Percentiles rank a stretch among this genome's conserved stretches.
phyloP scores from a whole-genome alignment of 2,797 vertebrate genomes.

The Siniperca scherzeri region DNA sequence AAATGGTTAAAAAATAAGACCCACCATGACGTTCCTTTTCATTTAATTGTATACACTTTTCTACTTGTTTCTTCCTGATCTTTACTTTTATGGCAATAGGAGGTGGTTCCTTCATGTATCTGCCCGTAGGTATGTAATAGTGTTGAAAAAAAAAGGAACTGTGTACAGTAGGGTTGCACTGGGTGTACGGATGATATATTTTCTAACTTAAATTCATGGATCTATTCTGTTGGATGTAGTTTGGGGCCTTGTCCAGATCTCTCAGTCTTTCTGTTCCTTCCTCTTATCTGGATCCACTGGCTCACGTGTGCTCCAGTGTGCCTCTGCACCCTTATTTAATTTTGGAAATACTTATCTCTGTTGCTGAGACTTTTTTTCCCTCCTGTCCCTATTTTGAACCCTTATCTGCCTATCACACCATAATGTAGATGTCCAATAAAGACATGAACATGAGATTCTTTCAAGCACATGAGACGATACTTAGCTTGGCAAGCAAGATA shows the following conservation, averaged over 20 bases:
- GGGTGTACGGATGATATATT: not conserved
- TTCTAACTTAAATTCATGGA: conserved; percentile 3
- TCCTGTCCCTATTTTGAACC: conserved; percentile 56
- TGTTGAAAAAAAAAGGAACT: not conserved
- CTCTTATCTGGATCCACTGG: conserved; percentile 58
- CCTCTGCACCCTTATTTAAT: conserved; percentile 36
- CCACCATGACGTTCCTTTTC: not conserved
- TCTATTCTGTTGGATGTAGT: conserved; percentile 42
- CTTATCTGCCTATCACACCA: conserved; percentile 50
- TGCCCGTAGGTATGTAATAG: not conserved
- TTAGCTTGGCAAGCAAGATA: conserved; percentile 62
- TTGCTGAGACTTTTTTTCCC: conserved; percentile 5
- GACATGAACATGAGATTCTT: conserved; percentile 55
- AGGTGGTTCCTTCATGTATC: not conserved
- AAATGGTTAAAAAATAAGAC: not conserved
- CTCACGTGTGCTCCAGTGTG: conserved; percentile 19
- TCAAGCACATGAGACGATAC: conserved; percentile 49
- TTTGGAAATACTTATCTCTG: conserved; percentile 48
- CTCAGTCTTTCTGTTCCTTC: conserved; percentile 45
- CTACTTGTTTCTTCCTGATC: not conserved
- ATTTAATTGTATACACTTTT: not conserved
- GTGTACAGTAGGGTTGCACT: not conserved
- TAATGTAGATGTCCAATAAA: conserved; percentile 58
- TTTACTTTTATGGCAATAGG: not conserved
- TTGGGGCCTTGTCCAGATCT: conserved; percentile 58